Conservation (phyloP, 2,888 invertebrate species). For the Augochlorella aurata region DNA sequence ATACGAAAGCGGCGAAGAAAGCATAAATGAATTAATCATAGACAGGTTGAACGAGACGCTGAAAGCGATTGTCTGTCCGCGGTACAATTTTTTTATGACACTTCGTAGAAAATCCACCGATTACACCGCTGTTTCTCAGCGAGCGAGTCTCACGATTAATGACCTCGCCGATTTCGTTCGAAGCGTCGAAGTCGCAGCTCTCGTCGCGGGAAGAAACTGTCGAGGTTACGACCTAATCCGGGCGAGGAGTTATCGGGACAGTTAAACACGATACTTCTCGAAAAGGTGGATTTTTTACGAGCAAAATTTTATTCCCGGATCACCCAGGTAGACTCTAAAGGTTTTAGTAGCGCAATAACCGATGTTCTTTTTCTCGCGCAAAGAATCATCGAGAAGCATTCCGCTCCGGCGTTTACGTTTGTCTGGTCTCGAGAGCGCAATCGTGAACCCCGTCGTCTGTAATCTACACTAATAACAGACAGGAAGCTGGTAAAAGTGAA, state of each 20-base stretch:
- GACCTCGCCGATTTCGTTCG: neutral
- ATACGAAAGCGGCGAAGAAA: no score
- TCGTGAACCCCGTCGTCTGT: constrained; percentile 60
- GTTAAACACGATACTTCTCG: neutral
- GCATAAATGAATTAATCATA: no score
- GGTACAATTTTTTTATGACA: neutral
- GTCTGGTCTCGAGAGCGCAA: constrained; percentile 53
- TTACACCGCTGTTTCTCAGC: neutral
- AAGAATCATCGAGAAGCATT: constrained; percentile 48
- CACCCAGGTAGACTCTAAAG: neutral
- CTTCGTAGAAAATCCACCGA: neutral
- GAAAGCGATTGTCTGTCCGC: neutral
- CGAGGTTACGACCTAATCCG: neutral
- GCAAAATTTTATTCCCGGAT: constrained; percentile 12
- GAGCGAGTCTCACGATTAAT: neutral
- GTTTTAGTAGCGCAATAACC: constrained; percentile 35
- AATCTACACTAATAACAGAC: constrained; percentile 73
- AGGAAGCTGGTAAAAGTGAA: constrained; percentile 52
- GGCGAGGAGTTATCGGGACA: neutral
- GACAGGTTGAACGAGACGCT: neutral
- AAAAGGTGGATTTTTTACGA: neutral
- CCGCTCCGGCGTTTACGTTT: constrained; percentile 40
- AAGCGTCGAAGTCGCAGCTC: neutral
- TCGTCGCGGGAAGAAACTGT: neutral
- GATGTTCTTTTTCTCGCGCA: constrained; percentile 35